Conservation (phyloP, 2,113 vertebrate genomes). For the Caranx melampygus region DNA sequence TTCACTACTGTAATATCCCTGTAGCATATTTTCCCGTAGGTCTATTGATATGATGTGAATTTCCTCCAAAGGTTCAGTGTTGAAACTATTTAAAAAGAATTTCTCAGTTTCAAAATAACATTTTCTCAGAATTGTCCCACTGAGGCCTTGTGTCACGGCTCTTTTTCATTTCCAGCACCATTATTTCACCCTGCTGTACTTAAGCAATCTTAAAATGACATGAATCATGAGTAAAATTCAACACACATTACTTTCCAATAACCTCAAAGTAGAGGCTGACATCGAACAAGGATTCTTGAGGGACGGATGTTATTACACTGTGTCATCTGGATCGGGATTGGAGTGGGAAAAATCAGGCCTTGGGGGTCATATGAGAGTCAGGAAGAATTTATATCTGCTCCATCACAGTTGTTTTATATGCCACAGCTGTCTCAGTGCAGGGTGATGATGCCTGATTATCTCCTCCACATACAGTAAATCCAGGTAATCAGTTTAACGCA, state of each 20-base stretch:
- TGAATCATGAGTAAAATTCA: constrained; percentile 32
- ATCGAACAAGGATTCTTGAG: constrained; percentile 5
- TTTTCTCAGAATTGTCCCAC: constrained; percentile 12
- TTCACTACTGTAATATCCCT: not conserved
- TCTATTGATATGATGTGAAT: not conserved
- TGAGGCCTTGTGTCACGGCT: not conserved
- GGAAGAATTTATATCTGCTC: constrained; percentile 26
- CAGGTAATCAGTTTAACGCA: constrained; percentile 11
- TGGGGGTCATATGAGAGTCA: constrained; percentile 3
- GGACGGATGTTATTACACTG: constrained; percentile 36
- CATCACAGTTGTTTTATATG: constrained; percentile 17
- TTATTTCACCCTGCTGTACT: constrained; percentile 26
- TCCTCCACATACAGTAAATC: constrained; percentile 21
- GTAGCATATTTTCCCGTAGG: not conserved
- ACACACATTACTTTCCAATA: constrained; percentile 40
- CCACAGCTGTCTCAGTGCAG: constrained; percentile 8
- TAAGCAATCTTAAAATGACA: constrained; percentile 15
- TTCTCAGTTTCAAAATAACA: constrained; percentile 5
- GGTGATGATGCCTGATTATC: constrained; percentile 38
- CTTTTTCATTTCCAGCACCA: constrained; percentile 28
- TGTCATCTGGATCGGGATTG: constrained; percentile 18
- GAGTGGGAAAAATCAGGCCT: not conserved
- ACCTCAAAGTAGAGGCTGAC: constrained; percentile 25
- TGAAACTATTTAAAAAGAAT: not conserved
- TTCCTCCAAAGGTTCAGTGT: not conserved